Conservation (phyloP, 1,140 invertebrate species). For the Rhysida immarginata region DNA sequence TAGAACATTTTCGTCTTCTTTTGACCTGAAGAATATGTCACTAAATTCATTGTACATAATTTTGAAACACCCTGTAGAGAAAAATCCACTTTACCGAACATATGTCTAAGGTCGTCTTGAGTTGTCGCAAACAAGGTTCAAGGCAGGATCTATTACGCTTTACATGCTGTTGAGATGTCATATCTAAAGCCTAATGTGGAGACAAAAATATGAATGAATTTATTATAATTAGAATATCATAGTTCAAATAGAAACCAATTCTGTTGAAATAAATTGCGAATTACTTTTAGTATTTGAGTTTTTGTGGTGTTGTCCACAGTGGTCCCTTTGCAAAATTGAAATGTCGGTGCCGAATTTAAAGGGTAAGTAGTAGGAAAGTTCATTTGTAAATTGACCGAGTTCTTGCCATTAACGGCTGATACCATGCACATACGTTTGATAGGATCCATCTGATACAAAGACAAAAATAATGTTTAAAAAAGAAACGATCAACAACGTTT, state of each 20-base stretch:
- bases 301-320: slow-evolving; percentile 42
- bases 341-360: slow-evolving; percentile 49
- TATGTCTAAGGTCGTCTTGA: slow-evolving; percentile 50
- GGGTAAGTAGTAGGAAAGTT: slow-evolving; percentile 65
- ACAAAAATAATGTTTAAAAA: slow-evolving; percentile 5
- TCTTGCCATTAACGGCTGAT: slow-evolving; percentile 50
- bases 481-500: neutral
- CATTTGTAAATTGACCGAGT: slow-evolving; percentile 57
- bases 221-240: neutral
- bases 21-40: no score
- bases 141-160: slow-evolving; percentile 60
- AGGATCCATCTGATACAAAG: slow-evolving; percentile 32
- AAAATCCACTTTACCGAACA: slow-evolving; percentile 4
- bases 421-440: slow-evolving; percentile 58
- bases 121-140: slow-evolving; percentile 57
- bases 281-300: slow-evolving; percentile 44
- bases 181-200: slow-evolving; percentile 40
- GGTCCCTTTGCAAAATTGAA: slow-evolving; percentile 47
- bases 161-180: slow-evolving; percentile 54
- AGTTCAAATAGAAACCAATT: neutral
- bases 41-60: no score
- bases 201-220: slow-evolving; percentile 5
- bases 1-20: no score
- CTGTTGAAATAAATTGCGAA: neutral
- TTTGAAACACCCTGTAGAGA: no score